Percentiles rank a stretch among this genome's conserved stretches.
phyloP scores from a whole-genome alignment of 2,888 invertebrate genomes.

The Drosophila maculinotata region DNA sequence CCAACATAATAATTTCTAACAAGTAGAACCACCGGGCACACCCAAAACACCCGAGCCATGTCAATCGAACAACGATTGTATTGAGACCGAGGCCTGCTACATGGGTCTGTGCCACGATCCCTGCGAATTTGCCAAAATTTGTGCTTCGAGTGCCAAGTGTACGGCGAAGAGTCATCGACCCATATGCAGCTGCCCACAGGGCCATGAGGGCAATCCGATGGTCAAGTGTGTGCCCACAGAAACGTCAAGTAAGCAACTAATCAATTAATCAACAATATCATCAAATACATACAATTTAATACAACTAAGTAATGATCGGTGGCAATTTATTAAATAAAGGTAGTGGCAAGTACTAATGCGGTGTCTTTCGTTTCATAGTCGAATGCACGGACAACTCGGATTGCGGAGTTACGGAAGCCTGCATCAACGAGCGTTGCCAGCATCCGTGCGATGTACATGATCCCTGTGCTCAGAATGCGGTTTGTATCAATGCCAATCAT shows the following conservation, averaged over 20 bases:
- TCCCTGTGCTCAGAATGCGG: constrained; percentile 93
- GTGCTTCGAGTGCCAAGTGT: constrained; percentile 91
- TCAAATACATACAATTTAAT: constrained; percentile 34
- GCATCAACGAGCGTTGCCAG: constrained; percentile 93
- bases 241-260: constrained; percentile 89
- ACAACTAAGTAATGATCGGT: constrained; percentile 14
- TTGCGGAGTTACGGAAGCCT: constrained; percentile 93
- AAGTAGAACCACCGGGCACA: constrained; percentile 89
- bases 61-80: constrained; percentile 93
- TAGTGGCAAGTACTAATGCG: constrained; percentile 1
- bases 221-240: constrained; percentile 91
- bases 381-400: constrained; percentile 95
- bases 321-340: not conserved
- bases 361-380: constrained; percentile 86
- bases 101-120: constrained; percentile 93
- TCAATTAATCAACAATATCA: constrained; percentile 62
- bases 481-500: constrained; percentile 95
- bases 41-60: constrained; percentile 91
- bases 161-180: constrained; percentile 93
- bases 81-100: constrained; percentile 93
- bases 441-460: constrained; percentile 94
- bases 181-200: constrained; percentile 92
- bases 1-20: constrained; percentile 68
- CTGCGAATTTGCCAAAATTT: constrained; percentile 92
- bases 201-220: constrained; percentile 93